Evolutionary conservation across 2,113 vertebrate species (phyloP).

Genomic region (Thoracochromis brauschi): DNA sequence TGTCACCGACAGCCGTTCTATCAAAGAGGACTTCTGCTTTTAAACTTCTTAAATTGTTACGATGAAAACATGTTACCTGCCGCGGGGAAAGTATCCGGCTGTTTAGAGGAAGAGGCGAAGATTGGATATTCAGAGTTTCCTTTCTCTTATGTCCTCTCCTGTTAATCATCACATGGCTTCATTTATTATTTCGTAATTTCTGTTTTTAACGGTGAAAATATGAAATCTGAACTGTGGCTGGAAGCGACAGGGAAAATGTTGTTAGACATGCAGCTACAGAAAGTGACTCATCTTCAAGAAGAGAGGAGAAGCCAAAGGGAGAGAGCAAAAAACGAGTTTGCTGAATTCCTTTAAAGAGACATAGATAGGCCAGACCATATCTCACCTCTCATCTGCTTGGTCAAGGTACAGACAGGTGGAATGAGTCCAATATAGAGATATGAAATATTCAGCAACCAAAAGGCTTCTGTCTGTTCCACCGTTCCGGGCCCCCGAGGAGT

Average conservation of each 20-base stretch:
- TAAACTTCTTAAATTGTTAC: neutral
- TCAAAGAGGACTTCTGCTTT: neutral
- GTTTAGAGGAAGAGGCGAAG: neutral
- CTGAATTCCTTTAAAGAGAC: slow-evolving; percentile 20
- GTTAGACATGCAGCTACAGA: neutral
- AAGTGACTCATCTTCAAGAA: neutral
- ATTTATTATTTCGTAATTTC: neutral
- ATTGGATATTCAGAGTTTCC: neutral
- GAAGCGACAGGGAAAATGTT: neutral
- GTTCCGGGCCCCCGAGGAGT: neutral
- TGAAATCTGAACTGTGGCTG: neutral
- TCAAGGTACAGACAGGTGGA: slow-evolving; percentile 33
- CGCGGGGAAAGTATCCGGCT: neutral
- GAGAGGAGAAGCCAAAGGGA: neutral
- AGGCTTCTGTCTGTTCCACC: neutral
- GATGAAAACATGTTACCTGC: neutral
- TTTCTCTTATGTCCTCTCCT: neutral
- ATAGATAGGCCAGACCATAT: neutral
- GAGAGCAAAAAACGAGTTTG: slow-evolving; percentile 4
- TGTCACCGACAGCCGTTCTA: neutral
- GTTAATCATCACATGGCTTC: neutral
- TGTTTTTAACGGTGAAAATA: neutral
- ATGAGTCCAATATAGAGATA: slow-evolving; percentile 20
- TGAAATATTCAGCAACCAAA: slow-evolving; percentile 39
- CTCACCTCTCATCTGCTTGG: slow-evolving; percentile 34